Conservation (phyloP, 2,113 vertebrate species). For the Erpornis zantholeuca region DNA sequence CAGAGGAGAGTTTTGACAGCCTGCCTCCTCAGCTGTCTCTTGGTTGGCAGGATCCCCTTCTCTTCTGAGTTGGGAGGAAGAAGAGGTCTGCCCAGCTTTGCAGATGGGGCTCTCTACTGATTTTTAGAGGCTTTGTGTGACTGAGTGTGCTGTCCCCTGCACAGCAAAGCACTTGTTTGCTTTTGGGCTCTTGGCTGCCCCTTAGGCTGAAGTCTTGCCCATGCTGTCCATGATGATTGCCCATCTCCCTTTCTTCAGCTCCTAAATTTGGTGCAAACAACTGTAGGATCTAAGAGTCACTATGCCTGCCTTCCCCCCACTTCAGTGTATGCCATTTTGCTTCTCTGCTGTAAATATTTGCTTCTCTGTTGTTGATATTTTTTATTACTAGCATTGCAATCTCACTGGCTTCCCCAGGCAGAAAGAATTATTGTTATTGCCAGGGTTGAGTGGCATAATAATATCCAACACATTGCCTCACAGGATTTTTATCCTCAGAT, state of each 20-base stretch:
- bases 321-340: background rate
- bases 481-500: background rate
- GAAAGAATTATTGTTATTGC: background rate
- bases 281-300: background rate
- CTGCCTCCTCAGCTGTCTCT: background rate
- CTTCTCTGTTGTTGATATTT: background rate
- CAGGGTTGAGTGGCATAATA: fast-evolving
- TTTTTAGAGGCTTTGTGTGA: background rate
- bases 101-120: background rate
- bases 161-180: background rate
- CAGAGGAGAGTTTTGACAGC: background rate
- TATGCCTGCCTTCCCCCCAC: background rate
- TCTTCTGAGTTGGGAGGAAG: background rate
- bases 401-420: background rate
- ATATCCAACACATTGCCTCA: background rate
- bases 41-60: background rate
- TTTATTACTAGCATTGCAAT: background rate
- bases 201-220: background rate
- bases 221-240: background rate
- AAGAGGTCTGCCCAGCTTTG: background rate
- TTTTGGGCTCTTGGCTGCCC: background rate
- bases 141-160: background rate
- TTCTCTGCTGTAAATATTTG: background rate
- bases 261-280: background rate
- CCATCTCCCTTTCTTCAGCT: background rate